A percentile compares a stretch with the other conserved stretches of the same genome.
phyloP scores from a whole-genome alignment of 1,140 invertebrate species.

The Mycetomoellerius zeteki region DNA sequence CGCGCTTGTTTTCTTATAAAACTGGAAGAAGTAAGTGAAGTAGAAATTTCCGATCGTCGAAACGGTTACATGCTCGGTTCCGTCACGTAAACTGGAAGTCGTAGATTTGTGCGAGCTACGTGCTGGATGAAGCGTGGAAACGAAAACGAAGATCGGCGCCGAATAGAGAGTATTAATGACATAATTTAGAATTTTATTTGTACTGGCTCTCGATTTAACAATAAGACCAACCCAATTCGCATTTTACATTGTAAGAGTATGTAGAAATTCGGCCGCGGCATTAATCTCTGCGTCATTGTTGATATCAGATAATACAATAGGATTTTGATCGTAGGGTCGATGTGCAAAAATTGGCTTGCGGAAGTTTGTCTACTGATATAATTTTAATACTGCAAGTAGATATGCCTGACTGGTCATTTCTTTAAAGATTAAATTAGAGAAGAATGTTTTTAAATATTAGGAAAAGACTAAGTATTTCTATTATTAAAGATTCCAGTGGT shows the following conservation, averaged over 20 bases:
- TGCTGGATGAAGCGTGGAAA: slow-evolving; percentile 27
- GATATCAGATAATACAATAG: background rate
- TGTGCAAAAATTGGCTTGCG: slow-evolving; percentile 9
- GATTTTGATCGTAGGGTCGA: slow-evolving; percentile 3
- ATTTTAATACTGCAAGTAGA: background rate
- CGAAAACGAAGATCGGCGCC: slow-evolving; percentile 17
- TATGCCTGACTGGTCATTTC: too few species aligned
- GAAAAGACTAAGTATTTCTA: background rate
- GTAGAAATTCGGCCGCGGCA: background rate
- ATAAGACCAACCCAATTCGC: slow-evolving; percentile 3
- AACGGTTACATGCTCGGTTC: slow-evolving; percentile 43
- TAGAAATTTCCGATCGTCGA: slow-evolving; percentile 51
- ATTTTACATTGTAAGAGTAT: background rate
- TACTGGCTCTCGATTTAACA: slow-evolving; percentile 28
- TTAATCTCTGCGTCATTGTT: slow-evolving; percentile 8
- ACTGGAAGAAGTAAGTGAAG: slow-evolving; percentile 65
- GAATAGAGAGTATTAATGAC: background rate
- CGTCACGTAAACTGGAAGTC: slow-evolving; percentile 43
- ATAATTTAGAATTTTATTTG: slow-evolving; percentile 46
- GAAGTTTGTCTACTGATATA: background rate
- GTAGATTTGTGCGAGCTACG: slow-evolving; percentile 54
- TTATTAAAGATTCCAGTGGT: background rate
- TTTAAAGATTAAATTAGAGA: too few species aligned
- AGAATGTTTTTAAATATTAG: background rate
- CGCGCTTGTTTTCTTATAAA: slow-evolving; percentile 51